These are phyloP conservation scores for Catostylus mosaicus DNA, from an alignment of 30 jellyfish, hydroid and myxozoan species.

Conservation along the genomic window DNA sequence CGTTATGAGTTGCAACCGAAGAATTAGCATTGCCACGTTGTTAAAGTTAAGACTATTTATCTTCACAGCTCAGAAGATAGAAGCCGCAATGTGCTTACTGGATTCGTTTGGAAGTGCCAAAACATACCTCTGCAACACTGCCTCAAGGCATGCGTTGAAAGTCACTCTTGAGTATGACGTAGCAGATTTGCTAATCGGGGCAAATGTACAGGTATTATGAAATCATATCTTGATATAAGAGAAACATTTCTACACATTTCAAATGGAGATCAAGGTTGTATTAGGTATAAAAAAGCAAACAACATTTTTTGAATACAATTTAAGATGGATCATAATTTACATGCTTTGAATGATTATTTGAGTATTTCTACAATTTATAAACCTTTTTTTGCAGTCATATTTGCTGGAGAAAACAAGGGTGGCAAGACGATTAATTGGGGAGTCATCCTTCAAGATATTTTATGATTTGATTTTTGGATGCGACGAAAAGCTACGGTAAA, in stretches of 20 bases:
- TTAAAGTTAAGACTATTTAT: too few species aligned
- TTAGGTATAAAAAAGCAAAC: too few species aligned
- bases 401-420: slow-evolving; percentile 85
- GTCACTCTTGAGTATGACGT: slow-evolving; percentile 81
- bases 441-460: slow-evolving; percentile 87
- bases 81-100: slow-evolving; percentile 84
- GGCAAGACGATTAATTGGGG: slow-evolving; percentile 70
- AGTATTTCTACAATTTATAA: too few species aligned
- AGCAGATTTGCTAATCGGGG: slow-evolving; percentile 91
- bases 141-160: slow-evolving; percentile 69
- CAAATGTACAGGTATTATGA: slow-evolving; percentile 85
- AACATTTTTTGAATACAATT: too few species aligned
- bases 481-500: slow-evolving; percentile 74
- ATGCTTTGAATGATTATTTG: too few species aligned
- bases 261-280: too few species aligned
- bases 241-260: too few species aligned
- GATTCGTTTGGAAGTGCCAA: slow-evolving; percentile 90
- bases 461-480: slow-evolving; percentile 80
- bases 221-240: too few species aligned
- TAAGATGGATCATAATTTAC: too few species aligned
- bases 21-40: too few species aligned
- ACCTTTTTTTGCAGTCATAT: slow-evolving; percentile 65
- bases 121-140: slow-evolving; percentile 82
- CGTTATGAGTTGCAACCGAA: too few species aligned
- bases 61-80: slow-evolving; percentile 80